Evolutionary conservation across 2,113 vertebrate genomes (phyloP).

Genomic region (Grantiella picta): DNA sequence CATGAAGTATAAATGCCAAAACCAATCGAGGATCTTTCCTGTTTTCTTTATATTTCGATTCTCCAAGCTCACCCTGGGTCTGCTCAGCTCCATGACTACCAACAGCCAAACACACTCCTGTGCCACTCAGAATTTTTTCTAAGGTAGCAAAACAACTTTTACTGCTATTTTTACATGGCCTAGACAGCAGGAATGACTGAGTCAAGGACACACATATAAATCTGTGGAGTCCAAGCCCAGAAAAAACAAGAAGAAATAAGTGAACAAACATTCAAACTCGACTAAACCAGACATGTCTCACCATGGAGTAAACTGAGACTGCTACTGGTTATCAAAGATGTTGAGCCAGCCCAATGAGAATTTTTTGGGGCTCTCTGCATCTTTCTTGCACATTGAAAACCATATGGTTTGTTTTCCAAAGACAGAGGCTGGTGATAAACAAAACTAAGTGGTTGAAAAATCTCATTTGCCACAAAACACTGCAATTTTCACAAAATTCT

Average conservation of each 20-base stretch:
- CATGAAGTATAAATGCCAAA: not conserved
- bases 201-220: not conserved
- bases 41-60: not conserved
- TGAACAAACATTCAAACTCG: not conserved
- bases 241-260: not conserved
- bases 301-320: not conserved
- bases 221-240: not conserved
- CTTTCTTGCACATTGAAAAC: not conserved
- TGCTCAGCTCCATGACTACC: not conserved
- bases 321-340: not conserved
- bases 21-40: fast-evolving
- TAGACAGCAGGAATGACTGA: not conserved
- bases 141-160: not conserved
- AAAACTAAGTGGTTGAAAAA: not conserved
- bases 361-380: not conserved
- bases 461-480: not conserved
- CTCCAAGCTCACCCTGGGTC: not conserved
- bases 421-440: not conserved
- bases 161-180: not conserved
- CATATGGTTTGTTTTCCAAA: not conserved
- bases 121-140: not conserved
- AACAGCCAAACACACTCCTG: not conserved
- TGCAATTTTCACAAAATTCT: not conserved
- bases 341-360: fast-evolving
- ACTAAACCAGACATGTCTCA: not conserved